Percentiles rank a stretch among this genome's conserved stretches.
Conservation (phyloP, 2,113 vertebrate genomes). For the Ophiodon elongatus region DNA sequence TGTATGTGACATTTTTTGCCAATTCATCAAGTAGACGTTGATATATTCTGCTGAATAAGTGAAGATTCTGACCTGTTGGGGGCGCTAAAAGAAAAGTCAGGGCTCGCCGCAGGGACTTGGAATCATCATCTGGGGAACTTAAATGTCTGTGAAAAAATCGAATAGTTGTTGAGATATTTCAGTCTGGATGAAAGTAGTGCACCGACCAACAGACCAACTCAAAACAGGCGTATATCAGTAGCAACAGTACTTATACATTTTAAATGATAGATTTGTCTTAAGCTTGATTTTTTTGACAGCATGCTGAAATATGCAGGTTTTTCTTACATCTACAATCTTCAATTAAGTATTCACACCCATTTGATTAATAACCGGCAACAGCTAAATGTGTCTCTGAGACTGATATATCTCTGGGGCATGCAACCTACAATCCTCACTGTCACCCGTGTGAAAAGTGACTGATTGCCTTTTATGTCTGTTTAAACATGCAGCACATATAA, state of each 20-base stretch:
- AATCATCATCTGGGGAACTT: background rate
- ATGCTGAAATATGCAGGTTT: background rate
- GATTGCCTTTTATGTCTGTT: slow-evolving; percentile 23
- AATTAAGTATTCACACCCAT: slow-evolving; percentile 15
- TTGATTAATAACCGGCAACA: slow-evolving; percentile 21
- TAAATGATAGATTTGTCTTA: background rate
- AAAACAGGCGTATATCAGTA: background rate
- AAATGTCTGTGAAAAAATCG: background rate
- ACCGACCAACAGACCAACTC: too few species aligned
- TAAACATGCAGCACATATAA: slow-evolving; percentile 18
- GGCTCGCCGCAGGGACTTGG: background rate
- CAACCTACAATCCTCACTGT: background rate
- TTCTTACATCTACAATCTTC: background rate
- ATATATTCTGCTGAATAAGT: background rate
- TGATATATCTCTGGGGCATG: background rate
- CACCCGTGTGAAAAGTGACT: background rate
- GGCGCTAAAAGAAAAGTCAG: background rate
- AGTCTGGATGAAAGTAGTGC: background rate
- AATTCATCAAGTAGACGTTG: background rate
- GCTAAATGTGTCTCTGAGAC: slow-evolving; percentile 16
- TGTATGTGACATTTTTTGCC: background rate
- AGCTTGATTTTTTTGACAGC: background rate
- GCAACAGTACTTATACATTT: background rate
- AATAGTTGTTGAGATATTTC: background rate
- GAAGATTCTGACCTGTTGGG: background rate